Base-by-base conservation (phyloP, 2,113 vertebrate genomes). In the Epinephelus cyanopodus region DNA sequence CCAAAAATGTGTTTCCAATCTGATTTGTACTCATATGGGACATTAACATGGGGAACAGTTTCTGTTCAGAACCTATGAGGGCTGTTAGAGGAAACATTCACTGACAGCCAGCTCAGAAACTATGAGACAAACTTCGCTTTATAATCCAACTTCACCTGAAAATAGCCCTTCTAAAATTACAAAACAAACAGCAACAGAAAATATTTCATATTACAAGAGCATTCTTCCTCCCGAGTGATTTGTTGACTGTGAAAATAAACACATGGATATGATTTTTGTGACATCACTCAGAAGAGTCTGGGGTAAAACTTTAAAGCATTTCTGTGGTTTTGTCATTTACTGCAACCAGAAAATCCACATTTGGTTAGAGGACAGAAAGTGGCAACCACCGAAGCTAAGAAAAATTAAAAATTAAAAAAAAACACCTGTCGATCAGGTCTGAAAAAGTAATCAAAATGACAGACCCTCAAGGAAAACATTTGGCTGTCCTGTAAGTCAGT, bases 1-100 rank as follows among this genome's bases (percentile, higher is more conserved):
- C 81, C 81, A 91, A 60, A 90, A 89, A 92, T 89, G 76, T 94
- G 90, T 87, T 92, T 92, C 81, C 74, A 90, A 87, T 93, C 85
- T 64, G 60, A 57, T 63, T 50, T 74, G 58, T 90, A 74, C 79
- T 92, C 84, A 87, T 57, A 67, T 82, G 82, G 90, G 81, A 90
- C 69, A 84, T 85, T 63, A 77, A 81, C 69, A 76, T 81, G 67
- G 50, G n/a, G 68, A 81, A 84, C 74, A 88, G 71, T 89, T 81
- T 82, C 66, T 90, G 79, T 81, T 75, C 79, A 71, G 71, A 87
- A 77, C 73, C 78, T 78, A 79, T 78, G 86, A 89, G 87, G 81
- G 53, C 77, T 78, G 65, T 63, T 61, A 72, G 45, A 77, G 67
- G 76, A 80, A 82, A 79, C 74, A 77, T 75, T 74, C 68, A 66